Evolutionary conservation across 2,888 invertebrate species (phyloP), one percentile per base, ranked within the genome.

Genomic region (Ophioninae sp.): DNA sequence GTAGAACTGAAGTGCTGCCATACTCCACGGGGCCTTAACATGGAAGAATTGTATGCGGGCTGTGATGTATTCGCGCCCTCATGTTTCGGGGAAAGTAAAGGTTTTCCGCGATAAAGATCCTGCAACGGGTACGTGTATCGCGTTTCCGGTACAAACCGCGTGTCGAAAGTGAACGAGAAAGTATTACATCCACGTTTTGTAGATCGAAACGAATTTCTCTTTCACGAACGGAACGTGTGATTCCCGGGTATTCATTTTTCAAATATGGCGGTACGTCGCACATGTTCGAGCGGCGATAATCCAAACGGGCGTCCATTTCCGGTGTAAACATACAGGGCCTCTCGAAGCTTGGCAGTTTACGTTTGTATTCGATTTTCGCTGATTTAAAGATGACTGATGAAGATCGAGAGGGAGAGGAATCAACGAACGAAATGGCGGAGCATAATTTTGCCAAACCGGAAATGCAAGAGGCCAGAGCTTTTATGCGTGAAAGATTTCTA

Each of bases 401-500:
- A 7, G 69, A 83, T 6, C 39, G 72, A 78, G 83, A 81, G 59
- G 39, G 37, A 20, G 69, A 68, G 41, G 72, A 68, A 65, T 51
- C 76, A 10, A 81, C 85, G 37, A 75, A 86, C 17, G 84, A 79
- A 20, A 77, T 68, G 10, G 17, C 68, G 5, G 85, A 85, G 56
- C 82, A 87, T 63, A 88, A 89, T 44, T 92, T 91, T 85, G 87
- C 91, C 2, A 85, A 87, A 6, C 81, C 86, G 37, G 92, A 92
- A 71, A 92, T 92, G 79, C 93, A 93, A 87, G 90, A 90, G 81
- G 93, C 93, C 2, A 91, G 93, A 68, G 90, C 93, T 67, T 91
- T 92, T 87, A 84, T 94, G 56, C 90, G 94, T n/a, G 93, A 93
- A 90, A 89, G 92, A 85, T 94, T 93, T 88, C 88, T 94, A 6